phyloP scores from a whole-genome alignment of 2,113 vertebrate species.

The Phylloscopus trochiloides region DNA sequence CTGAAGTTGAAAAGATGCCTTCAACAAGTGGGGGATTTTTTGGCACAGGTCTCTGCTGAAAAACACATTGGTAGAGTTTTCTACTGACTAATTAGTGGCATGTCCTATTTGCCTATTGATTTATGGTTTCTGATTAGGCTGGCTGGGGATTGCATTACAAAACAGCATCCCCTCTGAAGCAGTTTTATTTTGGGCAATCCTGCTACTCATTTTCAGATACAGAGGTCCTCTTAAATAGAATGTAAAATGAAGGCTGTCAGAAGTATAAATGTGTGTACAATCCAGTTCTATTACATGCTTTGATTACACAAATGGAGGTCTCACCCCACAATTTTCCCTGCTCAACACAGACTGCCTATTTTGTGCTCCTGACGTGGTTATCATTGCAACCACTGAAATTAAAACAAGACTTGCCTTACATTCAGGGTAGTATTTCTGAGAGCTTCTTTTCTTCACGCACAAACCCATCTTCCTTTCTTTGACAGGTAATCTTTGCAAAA shows the following conservation, averaged over 20 bases:
- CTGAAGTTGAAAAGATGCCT: conserved; percentile 5
- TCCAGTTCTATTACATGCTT: conserved; percentile 50
- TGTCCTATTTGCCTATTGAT: conserved; percentile 17
- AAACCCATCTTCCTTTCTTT: background rate
- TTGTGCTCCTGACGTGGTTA: conserved; percentile 56
- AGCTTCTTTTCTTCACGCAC: background rate
- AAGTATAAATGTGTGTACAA: conserved; percentile 40
- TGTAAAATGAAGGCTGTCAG: conserved; percentile 39
- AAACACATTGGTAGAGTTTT: background rate
- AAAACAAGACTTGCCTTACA: conserved; percentile 26
- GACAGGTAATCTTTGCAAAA: background rate
- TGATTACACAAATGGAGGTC: conserved; percentile 51
- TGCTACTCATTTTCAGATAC: conserved; percentile 30
- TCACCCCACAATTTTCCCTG: conserved; percentile 60
- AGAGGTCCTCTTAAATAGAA: conserved; percentile 54
- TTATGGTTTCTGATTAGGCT: conserved; percentile 2
- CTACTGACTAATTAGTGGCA: conserved; percentile 10
- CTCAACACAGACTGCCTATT: conserved; percentile 55
- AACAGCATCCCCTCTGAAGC: conserved; percentile 8
- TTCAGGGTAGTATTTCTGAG: conserved; percentile 34
- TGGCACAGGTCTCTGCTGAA: background rate
- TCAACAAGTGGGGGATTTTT: conserved; percentile 10
- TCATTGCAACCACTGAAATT: conserved; percentile 71
- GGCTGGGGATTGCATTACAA: background rate
- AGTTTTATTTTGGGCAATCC: background rate